These are phyloP conservation scores for Lasaia peninsularis DNA, from an alignment of 1,140 invertebrate species.

Conservation along the genomic window DNA sequence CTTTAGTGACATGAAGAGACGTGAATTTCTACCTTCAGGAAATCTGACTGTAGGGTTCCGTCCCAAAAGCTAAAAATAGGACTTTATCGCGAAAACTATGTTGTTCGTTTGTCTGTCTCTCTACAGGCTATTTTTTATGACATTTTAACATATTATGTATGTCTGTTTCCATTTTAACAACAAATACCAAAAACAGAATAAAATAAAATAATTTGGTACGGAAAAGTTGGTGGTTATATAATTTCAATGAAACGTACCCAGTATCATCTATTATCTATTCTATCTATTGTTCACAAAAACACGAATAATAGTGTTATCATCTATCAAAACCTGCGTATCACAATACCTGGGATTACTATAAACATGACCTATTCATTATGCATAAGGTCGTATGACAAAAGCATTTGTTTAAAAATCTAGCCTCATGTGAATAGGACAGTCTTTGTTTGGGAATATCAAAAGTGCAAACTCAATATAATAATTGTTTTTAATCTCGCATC, in stretches of 20 bases:
- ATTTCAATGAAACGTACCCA: slow-evolving; percentile 1
- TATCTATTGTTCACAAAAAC: background rate
- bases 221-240: background rate
- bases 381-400: slow-evolving; percentile 22
- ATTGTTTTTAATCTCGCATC: slow-evolving; percentile 25
- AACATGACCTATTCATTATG: slow-evolving; percentile 28
- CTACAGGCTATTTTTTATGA: too few relatives aligned
- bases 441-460: slow-evolving; percentile 25
- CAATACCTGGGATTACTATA: slow-evolving; percentile 26
- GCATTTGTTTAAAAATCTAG: slow-evolving; percentile 28
- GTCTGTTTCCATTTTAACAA: too few relatives aligned
- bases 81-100: too few relatives aligned
- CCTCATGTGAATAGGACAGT: slow-evolving; percentile 22
- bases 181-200: too few relatives aligned
- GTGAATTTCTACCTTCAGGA: too few relatives aligned
- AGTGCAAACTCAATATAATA: slow-evolving; percentile 22
- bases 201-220: too few relatives aligned
- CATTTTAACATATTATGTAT: too few relatives aligned
- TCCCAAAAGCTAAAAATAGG: too few relatives aligned
- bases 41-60: too few relatives aligned
- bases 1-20: too few relatives aligned
- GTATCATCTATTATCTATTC: slow-evolving; percentile 5
- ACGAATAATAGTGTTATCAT: slow-evolving; percentile 12
- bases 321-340: slow-evolving; percentile 10
- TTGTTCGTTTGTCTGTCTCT: too few relatives aligned